Conservation (phyloP, 2,113 vertebrate species). For the Anarhynchus alexandrinus region DNA sequence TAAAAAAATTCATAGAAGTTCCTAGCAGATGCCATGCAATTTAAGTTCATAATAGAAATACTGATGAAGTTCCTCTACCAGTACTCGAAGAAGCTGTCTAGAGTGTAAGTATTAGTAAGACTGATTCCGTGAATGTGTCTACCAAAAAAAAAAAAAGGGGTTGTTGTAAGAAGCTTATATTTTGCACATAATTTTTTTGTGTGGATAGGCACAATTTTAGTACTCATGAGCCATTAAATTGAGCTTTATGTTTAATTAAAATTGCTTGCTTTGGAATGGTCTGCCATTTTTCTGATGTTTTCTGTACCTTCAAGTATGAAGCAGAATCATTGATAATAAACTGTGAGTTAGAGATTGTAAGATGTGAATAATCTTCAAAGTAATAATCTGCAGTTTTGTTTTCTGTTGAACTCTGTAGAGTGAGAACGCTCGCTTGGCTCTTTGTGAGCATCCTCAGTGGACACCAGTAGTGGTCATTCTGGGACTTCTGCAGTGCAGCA, state of each 20-base stretch:
- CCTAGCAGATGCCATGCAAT: neutral
- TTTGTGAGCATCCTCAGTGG: slow-evolving; percentile 98
- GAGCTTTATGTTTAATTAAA: neutral
- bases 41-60: neutral
- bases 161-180: neutral
- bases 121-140: neutral
- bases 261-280: neutral
- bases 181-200: neutral
- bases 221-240: neutral
- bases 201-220: neutral
- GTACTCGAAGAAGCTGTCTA: neutral
- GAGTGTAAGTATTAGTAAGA: neutral
- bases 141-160: neutral
- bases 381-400: neutral
- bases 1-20: neutral
- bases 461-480: slow-evolving; percentile 93
- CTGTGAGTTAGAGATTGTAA: neutral
- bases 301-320: neutral
- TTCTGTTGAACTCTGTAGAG: slow-evolving; percentile 73
- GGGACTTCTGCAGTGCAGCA: slow-evolving; percentile 93
- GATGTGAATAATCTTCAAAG: neutral
- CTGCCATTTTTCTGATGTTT: neutral
- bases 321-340: neutral
- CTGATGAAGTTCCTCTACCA: neutral
- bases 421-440: slow-evolving; percentile 92